These are phyloP conservation scores for Drosophila gaucha DNA, from an alignment of 2,888 invertebrate species.

Conservation along the genomic window DNA sequence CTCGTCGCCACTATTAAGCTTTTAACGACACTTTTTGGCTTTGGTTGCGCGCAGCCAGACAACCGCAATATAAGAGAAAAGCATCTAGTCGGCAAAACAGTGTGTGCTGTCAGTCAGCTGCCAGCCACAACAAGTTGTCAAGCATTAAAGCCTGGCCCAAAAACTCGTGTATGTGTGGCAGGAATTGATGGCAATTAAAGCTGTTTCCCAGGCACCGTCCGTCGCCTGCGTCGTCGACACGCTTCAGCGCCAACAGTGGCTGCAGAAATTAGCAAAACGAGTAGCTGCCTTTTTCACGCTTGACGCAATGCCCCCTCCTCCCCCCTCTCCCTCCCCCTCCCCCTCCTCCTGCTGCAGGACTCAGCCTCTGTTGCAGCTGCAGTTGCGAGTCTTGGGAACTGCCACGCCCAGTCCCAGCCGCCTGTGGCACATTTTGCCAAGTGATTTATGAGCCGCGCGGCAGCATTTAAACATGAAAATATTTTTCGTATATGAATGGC, in stretches of 20 bases:
- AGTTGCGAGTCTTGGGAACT: constrained; percentile 13
- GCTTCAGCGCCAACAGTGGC: constrained; percentile 63
- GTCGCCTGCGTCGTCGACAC: constrained; percentile 31
- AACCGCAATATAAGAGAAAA: too few relatives aligned
- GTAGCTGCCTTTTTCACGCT: constrained; percentile 58
- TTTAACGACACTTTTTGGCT: too few relatives aligned
- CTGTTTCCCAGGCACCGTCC: constrained; percentile 36
- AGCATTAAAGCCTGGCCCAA: constrained; percentile 20
- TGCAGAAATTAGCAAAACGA: constrained; percentile 58
- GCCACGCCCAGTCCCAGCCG: background rate
- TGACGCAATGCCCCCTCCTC: constrained; percentile 39
- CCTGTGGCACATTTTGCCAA: constrained; percentile 64
- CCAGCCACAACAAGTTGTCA: constrained; percentile 39
- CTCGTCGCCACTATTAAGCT: too few relatives aligned
- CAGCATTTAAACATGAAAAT: constrained; percentile 74
- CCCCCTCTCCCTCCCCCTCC: background rate
- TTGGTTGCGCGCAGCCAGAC: too few relatives aligned
- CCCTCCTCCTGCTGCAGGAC: background rate
- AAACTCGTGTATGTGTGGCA: constrained; percentile 39
- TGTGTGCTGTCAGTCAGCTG: constrained; percentile 25
- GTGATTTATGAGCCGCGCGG: constrained; percentile 77
- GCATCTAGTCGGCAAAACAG: constrained; percentile 7
- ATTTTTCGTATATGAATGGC: constrained; percentile 65
- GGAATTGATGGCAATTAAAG: constrained; percentile 77
- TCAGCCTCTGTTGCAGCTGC: background rate